Evolutionary conservation across 2,797 vertebrate genomes (phyloP), one percentile per base, ranked within the genome.

Genomic region (Myotis vivesi): DNA sequence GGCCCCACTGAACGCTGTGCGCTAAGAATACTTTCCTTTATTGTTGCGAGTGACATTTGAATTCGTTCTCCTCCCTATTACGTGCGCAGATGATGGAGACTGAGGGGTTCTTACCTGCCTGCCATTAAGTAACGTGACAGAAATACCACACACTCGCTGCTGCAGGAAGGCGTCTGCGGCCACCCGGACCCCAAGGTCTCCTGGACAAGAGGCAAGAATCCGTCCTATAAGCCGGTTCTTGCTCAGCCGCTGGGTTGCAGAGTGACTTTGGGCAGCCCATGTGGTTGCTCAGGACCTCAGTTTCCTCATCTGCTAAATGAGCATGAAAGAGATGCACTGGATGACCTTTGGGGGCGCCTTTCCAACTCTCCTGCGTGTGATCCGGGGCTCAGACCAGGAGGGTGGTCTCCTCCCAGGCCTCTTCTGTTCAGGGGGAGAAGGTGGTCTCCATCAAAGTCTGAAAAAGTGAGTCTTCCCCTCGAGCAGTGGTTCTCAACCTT

Each of bases 41-140:
- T 83, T 94, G 94, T 88, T 17, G 87, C 41, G 13, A 79, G 46
- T 89, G 95, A 90, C 95, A 95, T 94, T 94, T 90, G 92, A 90
- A 90, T 96, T 93, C 68, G 44, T 91, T 95, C 95, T 93, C 46
- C 76, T 82, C 23, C 95, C 94, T 69, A 44, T 83, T 91, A 79
- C 71, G 81, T 2, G 4, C 36, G 0, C n/a, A 79, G 75, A 73
- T 19, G n/a, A 73, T 8, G 6, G 57, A 95, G 80, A 89, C 83
- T 5, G 95, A 55, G 76, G n/a, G 79, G 44, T 79, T 68, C 87
- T 75, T 86, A 87, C 94, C 89, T 72, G 91, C 76, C 84, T 11
- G 36, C 75, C 66, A 0, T 79, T 84, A 80, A 55, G 73, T 44
- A 79, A 76, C 0, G 7, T 53, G 82, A 94, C 73, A 90, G 94